Evolutionary conservation across 2,113 vertebrate genomes (phyloP).

Genomic region (Vicugna pacos): DNA sequence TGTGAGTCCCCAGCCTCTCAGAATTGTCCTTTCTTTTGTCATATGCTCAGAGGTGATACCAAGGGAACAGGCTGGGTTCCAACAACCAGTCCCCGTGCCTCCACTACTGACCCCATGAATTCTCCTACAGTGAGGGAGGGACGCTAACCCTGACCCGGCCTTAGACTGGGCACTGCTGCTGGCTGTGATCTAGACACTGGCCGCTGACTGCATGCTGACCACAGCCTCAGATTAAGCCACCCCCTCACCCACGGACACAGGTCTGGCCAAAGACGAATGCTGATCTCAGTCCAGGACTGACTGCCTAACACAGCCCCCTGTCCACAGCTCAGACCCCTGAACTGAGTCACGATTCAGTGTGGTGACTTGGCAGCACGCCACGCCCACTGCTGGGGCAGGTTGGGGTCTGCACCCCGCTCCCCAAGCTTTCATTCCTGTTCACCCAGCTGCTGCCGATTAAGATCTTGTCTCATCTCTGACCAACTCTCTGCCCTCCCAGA

Average conservation of each 20-base stretch:
- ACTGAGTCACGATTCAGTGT: fast-evolving
- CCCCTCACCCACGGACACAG: no score
- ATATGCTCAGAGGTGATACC: background rate
- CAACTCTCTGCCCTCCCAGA: background rate
- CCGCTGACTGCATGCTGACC: no score
- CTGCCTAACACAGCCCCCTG: background rate
- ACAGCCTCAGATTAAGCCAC: background rate
- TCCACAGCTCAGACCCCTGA: background rate
- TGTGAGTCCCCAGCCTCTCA: background rate
- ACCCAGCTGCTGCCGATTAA: background rate
- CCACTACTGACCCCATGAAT: background rate
- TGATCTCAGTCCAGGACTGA: background rate
- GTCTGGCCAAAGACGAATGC: background rate
- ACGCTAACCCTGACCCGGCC: fast-evolving
- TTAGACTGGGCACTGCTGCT: background rate
- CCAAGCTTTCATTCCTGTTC: background rate
- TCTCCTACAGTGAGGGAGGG: background rate
- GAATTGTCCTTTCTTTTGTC: background rate
- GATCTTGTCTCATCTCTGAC: background rate
- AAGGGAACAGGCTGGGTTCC: background rate
- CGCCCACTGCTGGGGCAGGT: background rate
- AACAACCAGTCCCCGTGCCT: background rate
- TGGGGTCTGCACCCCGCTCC: background rate
- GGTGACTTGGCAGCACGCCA: background rate
- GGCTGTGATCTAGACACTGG: background rate